Evolutionary conservation across 2,888 invertebrate species (phyloP).

Genomic region (Troides helena): DNA sequence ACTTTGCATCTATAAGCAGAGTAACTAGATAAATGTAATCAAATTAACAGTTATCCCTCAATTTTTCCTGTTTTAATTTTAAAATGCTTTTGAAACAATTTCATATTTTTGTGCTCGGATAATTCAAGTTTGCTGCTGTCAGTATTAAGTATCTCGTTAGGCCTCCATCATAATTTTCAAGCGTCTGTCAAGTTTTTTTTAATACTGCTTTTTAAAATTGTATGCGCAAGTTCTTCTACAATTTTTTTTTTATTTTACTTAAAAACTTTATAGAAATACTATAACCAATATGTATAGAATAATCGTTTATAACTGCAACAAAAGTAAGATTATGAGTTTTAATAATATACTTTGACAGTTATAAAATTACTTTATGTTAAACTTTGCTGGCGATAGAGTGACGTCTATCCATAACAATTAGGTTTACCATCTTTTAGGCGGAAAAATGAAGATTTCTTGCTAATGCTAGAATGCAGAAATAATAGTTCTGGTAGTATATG

Average conservation of each 20-base stretch:
- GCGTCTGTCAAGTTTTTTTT: slow-evolving; percentile 14
- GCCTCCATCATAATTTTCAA: slow-evolving; percentile 1
- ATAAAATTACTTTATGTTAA: too few relatives aligned
- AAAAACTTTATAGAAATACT: not conserved
- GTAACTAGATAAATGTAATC: not conserved
- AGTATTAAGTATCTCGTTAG: slow-evolving; percentile 21
- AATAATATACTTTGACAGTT: not conserved
- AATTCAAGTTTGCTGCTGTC: slow-evolving; percentile 3
- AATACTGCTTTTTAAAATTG: not conserved
- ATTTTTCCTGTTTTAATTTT: not conserved
- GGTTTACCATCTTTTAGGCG: too few relatives aligned
- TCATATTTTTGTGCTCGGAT: not conserved
- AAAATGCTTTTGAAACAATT: not conserved
- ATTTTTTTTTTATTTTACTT: not conserved
- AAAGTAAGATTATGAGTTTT: not conserved
- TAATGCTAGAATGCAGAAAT: too few relatives aligned
- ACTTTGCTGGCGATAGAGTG: too few relatives aligned
- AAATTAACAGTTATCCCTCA: not conserved
- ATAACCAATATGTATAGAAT: too few relatives aligned
- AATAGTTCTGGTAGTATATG: too few relatives aligned
- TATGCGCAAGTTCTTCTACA: not conserved
- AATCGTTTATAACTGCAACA: not conserved
- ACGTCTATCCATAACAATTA: too few relatives aligned
- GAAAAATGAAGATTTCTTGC: too few relatives aligned
- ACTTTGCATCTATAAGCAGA: too few relatives aligned